phyloP scores from a whole-genome alignment of 2,888 invertebrate species.

The Hirtodrosophila cameraria region DNA sequence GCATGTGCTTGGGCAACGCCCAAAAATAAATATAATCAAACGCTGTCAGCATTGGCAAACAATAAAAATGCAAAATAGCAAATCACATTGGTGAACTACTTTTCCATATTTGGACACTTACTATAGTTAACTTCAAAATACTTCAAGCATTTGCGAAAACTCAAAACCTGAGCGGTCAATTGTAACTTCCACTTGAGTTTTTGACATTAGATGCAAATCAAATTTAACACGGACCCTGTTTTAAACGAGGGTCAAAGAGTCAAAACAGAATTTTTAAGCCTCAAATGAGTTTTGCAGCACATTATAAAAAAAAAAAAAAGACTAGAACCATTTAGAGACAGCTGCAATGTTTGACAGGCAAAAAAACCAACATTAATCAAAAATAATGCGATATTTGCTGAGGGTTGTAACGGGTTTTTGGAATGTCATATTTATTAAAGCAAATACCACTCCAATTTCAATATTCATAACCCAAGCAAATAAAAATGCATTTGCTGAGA shows the following conservation, averaged over 20 bases:
- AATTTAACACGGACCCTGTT: constrained; percentile 27
- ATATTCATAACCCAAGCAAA: constrained; percentile 45
- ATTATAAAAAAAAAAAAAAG: constrained; percentile 19
- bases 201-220: constrained; percentile 66
- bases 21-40: constrained; percentile 77
- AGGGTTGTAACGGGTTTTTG: constrained; percentile 30
- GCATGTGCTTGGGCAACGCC: constrained; percentile 65
- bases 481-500: constrained; percentile 22
- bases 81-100: constrained; percentile 70
- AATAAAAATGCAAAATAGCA: constrained; percentile 74
- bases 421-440: constrained; percentile 54
- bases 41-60: constrained; percentile 75
- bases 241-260: constrained; percentile 64
- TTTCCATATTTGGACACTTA: constrained; percentile 69
- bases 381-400: constrained; percentile 45
- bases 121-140: neutral
- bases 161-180: neutral
- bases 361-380: constrained; percentile 49
- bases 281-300: constrained; percentile 23
- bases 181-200: constrained; percentile 51
- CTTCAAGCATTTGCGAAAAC: no score
- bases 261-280: constrained; percentile 47
- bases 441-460: constrained; percentile 26
- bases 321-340: constrained; percentile 43
- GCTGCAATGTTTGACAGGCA: constrained; percentile 48